A percentile compares a stretch with the other conserved stretches of the same genome.
Evolutionary conservation across 2,113 vertebrate species (phyloP).

Genomic region (Phaetusa simplex): DNA sequence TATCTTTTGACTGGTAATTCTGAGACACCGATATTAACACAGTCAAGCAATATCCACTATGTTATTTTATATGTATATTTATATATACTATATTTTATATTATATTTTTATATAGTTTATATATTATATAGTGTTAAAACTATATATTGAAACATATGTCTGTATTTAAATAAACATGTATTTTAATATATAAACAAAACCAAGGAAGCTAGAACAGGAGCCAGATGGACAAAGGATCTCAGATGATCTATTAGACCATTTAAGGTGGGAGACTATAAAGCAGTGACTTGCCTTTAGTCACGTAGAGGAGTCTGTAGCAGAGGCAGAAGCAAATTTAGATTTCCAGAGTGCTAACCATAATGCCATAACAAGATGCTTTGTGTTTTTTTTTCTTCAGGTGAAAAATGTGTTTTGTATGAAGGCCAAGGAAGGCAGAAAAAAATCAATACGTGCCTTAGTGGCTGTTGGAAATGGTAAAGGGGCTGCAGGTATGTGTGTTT

Average conservation of each 20-base stretch:
- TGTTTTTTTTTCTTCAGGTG: constrained; percentile 74
- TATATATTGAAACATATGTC: neutral
- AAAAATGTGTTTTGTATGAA: constrained; percentile 96
- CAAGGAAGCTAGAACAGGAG: neutral
- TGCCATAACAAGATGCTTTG: neutral
- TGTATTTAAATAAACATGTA: neutral
- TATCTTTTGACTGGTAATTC: neutral
- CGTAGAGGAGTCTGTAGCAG: neutral
- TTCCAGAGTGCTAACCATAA: neutral
- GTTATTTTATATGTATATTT: neutral
- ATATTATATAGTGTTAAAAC: neutral
- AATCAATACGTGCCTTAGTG: constrained; percentile 86
- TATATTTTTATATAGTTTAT: neutral
- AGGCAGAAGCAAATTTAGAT: neutral
- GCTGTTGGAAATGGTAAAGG: constrained; percentile 91
- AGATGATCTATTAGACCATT: neutral
- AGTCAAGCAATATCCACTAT: neutral
- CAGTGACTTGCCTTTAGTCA: neutral
- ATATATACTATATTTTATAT: neutral
- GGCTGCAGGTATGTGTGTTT: constrained; percentile 80
- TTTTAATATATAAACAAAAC: neutral
- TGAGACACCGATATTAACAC: neutral
- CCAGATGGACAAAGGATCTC: neutral
- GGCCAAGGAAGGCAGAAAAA: constrained; percentile 92
- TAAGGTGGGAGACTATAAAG: neutral